Evolutionary conservation across 2,797 vertebrate genomes (phyloP).

Genomic region (Macropus fuliginosus): DNA sequence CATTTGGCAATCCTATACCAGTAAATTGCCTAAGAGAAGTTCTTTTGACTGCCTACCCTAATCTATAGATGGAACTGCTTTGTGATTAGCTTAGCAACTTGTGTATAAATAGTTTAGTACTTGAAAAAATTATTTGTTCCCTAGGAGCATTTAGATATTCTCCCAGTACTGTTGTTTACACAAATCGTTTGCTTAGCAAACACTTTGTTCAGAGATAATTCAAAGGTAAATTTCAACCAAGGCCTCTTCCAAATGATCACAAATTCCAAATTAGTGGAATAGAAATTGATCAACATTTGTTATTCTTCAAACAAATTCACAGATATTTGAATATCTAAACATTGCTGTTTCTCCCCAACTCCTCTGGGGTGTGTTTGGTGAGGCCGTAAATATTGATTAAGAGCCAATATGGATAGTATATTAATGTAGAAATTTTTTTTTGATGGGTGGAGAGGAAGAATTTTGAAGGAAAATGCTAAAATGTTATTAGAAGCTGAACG

Average conservation of each 20-base stretch:
- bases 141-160: background rate
- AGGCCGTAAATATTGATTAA: background rate
- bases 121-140: background rate
- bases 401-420: background rate
- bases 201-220: background rate
- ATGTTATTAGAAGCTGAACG: background rate
- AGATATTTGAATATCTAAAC: background rate
- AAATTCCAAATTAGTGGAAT: background rate
- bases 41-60: background rate
- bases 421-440: background rate
- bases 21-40: background rate
- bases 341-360: background rate
- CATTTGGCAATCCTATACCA: background rate
- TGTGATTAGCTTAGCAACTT: background rate
- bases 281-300: background rate
- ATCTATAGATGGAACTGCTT: background rate
- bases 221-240: background rate
- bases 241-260: background rate
- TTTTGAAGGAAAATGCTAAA: conserved; percentile 2
- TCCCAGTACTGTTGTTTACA: background rate
- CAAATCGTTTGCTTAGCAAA: background rate
- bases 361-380: background rate
- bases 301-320: background rate
- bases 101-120: background rate
- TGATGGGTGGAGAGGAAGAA: background rate